These are phyloP conservation scores for Hyperoplus immaculatus DNA, from an alignment of 2,797 vertebrate species.

Conservation along the genomic window DNA sequence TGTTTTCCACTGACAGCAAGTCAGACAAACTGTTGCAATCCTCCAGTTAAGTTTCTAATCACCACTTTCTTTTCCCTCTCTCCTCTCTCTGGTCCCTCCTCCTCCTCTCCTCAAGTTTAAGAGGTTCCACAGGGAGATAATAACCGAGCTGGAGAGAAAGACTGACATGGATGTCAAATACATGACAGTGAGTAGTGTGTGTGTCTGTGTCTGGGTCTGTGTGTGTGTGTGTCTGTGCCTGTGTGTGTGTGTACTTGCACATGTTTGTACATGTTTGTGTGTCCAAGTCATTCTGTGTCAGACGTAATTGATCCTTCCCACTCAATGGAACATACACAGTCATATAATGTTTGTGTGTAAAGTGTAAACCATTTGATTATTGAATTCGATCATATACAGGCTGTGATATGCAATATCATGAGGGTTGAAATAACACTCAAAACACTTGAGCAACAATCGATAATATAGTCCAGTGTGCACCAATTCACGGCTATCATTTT, in stretches of 20 bases:
- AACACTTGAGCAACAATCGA: not conserved
- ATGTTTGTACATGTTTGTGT: not conserved
- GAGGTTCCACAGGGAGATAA: conserved; percentile 95
- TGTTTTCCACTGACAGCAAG: conserved; percentile 33
- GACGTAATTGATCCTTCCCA: not conserved
- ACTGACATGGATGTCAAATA: conserved; percentile 97
- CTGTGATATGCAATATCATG: not conserved
- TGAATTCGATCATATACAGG: not conserved
- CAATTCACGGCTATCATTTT: conserved; percentile 26
- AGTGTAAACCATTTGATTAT: conserved; percentile 1
- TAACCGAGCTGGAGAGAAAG: conserved; percentile 94
- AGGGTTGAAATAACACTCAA: not conserved
- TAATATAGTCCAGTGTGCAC: not conserved
- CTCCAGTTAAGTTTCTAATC: conserved; percentile 49
- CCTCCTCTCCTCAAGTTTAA: conserved; percentile 88
- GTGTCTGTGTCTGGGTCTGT: not conserved
- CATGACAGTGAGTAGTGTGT: conserved; percentile 92
- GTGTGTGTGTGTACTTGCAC: not conserved
- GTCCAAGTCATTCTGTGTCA: conserved; percentile 13
- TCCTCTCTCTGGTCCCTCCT: conserved; percentile 12
- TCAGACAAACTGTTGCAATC: conserved; percentile 43
- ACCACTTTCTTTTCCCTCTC: conserved; percentile 32
- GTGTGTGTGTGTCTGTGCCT: not conserved
- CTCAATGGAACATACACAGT: conserved; percentile 3
- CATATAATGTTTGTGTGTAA: not conserved